These are phyloP conservation scores for Turdus rufiventris DNA, from an alignment of 2,113 vertebrate species.

Conservation along the genomic window DNA sequence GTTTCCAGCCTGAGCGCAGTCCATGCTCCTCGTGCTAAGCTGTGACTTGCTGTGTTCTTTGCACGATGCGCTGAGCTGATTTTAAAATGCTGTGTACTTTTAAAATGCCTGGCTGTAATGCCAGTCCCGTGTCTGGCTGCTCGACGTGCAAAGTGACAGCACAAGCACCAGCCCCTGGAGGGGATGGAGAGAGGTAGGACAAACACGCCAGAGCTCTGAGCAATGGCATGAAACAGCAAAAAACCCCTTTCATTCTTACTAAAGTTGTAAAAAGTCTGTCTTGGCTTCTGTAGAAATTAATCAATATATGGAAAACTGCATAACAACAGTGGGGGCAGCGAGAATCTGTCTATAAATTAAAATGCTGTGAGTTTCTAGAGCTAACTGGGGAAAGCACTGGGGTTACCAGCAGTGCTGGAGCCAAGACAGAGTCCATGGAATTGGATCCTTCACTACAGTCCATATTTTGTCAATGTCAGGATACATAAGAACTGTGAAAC, in stretches of 20 bases:
- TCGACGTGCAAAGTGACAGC: background rate
- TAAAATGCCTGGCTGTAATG: background rate
- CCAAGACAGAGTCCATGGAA: background rate
- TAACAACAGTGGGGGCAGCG: background rate
- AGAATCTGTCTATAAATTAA: background rate
- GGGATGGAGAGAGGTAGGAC: background rate
- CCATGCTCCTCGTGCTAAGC: accelerated
- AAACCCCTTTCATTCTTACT: background rate
- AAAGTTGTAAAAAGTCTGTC: background rate
- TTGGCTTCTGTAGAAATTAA: background rate
- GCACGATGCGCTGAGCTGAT: background rate
- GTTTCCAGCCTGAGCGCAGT: background rate
- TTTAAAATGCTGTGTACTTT: background rate
- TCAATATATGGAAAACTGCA: background rate
- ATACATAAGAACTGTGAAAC: background rate
- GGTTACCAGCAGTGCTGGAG: background rate
- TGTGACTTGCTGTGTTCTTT: background rate
- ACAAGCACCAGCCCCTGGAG: background rate
- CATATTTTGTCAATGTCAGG: background rate
- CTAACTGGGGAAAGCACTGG: background rate
- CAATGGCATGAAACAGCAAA: background rate
- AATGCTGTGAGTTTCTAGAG: background rate
- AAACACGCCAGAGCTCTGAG: background rate
- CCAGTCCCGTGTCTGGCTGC: background rate
- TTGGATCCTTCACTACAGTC: background rate